Evolutionary conservation across 2,888 invertebrate species (phyloP), one percentile per base, ranked within the genome.

Genomic region (Gibbula magus): DNA sequence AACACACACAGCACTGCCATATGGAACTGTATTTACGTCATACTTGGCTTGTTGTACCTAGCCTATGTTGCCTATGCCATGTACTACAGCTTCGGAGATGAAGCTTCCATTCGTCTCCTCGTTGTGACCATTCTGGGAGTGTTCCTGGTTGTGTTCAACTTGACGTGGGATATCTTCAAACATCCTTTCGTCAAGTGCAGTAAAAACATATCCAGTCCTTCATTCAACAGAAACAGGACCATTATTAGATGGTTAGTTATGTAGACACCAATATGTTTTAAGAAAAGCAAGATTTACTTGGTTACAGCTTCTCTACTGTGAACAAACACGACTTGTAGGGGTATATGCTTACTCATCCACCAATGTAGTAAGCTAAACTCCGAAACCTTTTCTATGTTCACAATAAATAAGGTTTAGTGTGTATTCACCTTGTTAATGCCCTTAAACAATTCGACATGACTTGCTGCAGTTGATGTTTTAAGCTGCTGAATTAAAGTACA

Each of bases 51-150:
- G 35, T 76, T 81, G 7, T 92, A 89, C 78, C 82, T 86, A 16
- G 87, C 83, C 0, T 91, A 91, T 80, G 90, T 91, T 76, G 84
- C 77, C 20, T 90, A 86, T 79, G 87, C 89, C 3, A 87, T 92
- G 89, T 79, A 83, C 39, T 84, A 83, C 53, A 77, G 83, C 25
- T 89, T 89, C 75, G 88, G 87, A 52, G 87, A 88, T 56, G 91
- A 91, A 78, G 88, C 86, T 7, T 86, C 89, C 7, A 83, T 90
- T 35, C 83, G 91, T 0, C 86, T 91, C 8, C 85, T 91, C 18
- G 86, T 88, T 61, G 78, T 88, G 22, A 91, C 91, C 0, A 76
- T 88, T 22, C 13, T 88, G 0, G 88, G 82, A 0, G 20, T 86
- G 1, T 8, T 85, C 7, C n/a, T 85, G 18, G 32, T 85, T 45